phyloP scores from a whole-genome alignment of 2,888 invertebrate species.

The Folsomia candida region DNA sequence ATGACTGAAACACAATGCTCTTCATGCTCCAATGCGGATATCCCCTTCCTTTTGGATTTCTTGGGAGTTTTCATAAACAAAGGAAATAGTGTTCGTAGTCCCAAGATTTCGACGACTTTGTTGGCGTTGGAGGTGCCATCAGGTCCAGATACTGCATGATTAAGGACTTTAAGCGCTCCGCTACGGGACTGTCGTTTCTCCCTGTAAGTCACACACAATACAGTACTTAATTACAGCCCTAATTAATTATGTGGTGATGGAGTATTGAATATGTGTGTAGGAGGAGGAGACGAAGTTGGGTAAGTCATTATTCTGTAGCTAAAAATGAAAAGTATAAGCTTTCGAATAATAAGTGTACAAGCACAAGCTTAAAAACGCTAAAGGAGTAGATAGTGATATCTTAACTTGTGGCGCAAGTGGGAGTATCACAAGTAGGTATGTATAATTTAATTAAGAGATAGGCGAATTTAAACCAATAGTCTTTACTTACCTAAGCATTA shows the following conservation, averaged over 20 bases:
- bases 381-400: no score
- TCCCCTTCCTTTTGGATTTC: constrained; percentile 70
- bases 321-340: no score
- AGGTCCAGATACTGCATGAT: constrained; percentile 91
- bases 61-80: constrained; percentile 99
- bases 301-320: no score
- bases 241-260: neutral
- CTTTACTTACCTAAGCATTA: constrained; percentile 81
- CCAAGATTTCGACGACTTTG: constrained; percentile 96
- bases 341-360: no score
- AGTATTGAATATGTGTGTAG: neutral
- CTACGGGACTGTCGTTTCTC: constrained; percentile 96
- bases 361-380: no score
- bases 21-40: constrained; percentile 86
- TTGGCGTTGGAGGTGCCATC: constrained; percentile 94
- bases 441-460: no score
- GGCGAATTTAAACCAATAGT: no score
- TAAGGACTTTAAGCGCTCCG: constrained; percentile 94
- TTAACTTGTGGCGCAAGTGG: no score
- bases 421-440: no score
- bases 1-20: constrained; percentile 93
- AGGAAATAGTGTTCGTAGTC: constrained; percentile 93
- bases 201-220: constrained; percentile 55
- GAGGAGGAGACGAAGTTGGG: neutral
- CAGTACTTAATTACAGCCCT: constrained; percentile 1